Conservation (phyloP, 1,140 invertebrate species). For the Zaprionus ghesquierei region DNA sequence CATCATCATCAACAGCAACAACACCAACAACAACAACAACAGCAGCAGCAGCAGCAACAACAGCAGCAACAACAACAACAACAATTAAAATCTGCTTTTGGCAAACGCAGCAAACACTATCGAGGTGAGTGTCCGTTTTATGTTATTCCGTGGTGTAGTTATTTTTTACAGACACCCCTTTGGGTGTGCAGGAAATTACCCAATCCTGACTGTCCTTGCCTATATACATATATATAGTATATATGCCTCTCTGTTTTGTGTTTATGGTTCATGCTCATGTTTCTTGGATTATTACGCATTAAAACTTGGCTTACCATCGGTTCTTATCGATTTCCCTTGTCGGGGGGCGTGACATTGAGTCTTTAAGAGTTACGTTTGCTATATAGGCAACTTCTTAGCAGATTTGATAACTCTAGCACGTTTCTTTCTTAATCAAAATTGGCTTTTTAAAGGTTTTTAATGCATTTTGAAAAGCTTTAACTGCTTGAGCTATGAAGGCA, state of each 20-base stretch:
- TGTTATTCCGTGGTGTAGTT: constrained; percentile 72
- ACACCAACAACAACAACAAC: constrained; percentile 41
- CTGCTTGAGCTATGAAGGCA: not conserved
- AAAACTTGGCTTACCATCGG: not conserved
- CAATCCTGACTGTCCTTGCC: constrained; percentile 2
- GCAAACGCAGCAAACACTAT: constrained; percentile 80
- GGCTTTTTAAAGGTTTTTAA: not conserved
- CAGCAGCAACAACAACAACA: constrained; percentile 60
- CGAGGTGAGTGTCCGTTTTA: constrained; percentile 81
- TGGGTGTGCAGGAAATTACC: not conserved
- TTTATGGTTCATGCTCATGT: not conserved
- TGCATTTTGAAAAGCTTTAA: not conserved
- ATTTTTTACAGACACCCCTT: not conserved
- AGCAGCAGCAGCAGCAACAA: constrained; percentile 47
- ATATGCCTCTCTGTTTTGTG: not conserved
- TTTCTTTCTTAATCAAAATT: not conserved
- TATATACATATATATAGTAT: not conserved
- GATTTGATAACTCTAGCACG: not conserved
- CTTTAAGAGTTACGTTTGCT: not conserved
- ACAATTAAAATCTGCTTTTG: constrained; percentile 65
- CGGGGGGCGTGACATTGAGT: not conserved
- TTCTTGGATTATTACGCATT: not conserved
- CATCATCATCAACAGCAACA: constrained; percentile 22
- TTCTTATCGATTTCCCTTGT: not conserved
- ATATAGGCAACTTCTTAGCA: not conserved